Conservation (phyloP, 2,888 invertebrate species). For the Abrostola tripartita region DNA sequence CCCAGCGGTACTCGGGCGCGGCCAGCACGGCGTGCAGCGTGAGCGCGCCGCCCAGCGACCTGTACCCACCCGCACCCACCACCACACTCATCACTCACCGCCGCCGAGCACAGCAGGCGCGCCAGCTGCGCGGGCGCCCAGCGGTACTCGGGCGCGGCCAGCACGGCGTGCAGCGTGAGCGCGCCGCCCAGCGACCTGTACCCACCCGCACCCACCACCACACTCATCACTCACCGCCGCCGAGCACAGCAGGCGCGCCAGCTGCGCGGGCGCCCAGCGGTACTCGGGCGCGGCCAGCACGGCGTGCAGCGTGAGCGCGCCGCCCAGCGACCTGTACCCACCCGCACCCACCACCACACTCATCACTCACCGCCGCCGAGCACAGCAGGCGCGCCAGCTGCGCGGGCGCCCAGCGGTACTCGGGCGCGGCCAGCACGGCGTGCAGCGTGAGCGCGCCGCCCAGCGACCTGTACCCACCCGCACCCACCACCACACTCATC, state of each 20-base stretch:
- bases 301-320: conserved; percentile 36
- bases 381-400: conserved; percentile 46
- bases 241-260: conserved; percentile 44
- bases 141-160: conserved; percentile 41
- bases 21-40: conserved; percentile 39
- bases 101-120: conserved; percentile 45
- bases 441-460: conserved; percentile 35
- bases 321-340: conserved; percentile 46
- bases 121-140: conserved; percentile 46
- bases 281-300: conserved; percentile 43
- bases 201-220: conserved; percentile 58
- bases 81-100: conserved; percentile 52
- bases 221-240: conserved; percentile 52
- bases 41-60: conserved; percentile 53
- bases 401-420: conserved; percentile 40
- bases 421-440: conserved; percentile 46
- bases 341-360: conserved; percentile 58
- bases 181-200: conserved; percentile 50
- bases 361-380: conserved; percentile 53
- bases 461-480: conserved; percentile 51
- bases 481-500: conserved; percentile 54
- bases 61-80: conserved; percentile 55
- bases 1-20: conserved; percentile 40
- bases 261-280: conserved; percentile 43
- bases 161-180: conserved; percentile 36